Evolutionary conservation across 1,140 invertebrate species (phyloP).

Genomic region (Caenorhabditis latens): DNA sequence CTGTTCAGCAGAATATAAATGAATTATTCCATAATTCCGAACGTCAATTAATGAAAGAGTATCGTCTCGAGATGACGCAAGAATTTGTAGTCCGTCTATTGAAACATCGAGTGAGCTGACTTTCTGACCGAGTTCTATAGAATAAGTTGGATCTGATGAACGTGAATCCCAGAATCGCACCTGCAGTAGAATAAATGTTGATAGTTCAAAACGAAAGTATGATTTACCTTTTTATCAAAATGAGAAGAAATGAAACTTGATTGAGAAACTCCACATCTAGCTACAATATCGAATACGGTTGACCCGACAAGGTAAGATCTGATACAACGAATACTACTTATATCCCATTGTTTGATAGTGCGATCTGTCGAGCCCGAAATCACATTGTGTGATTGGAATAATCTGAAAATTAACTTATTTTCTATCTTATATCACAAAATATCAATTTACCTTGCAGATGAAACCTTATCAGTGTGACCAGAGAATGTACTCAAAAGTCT

Average conservation of each 20-base stretch:
- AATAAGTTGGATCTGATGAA: neutral
- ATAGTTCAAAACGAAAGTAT: neutral
- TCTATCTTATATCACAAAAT: neutral
- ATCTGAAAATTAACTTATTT: neutral
- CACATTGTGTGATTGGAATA: conserved; percentile 40
- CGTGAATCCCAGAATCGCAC: conserved; percentile 32
- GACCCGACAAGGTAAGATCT: conserved; percentile 26
- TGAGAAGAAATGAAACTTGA: conserved; percentile 29
- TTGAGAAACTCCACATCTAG: conserved; percentile 15
- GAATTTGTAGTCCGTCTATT: conserved; percentile 49
- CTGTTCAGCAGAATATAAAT: conserved; percentile 59
- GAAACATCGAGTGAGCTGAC: conserved; percentile 59
- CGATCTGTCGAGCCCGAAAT: conserved; percentile 12
- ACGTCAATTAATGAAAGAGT: conserved; percentile 64
- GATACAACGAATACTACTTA: conserved; percentile 28
- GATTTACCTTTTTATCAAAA: conserved; percentile 43
- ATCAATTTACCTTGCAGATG: conserved; percentile 15
- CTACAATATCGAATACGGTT: conserved; percentile 6
- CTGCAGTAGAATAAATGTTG: neutral
- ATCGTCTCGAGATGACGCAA: conserved; percentile 64
- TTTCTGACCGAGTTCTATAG: conserved; percentile 57
- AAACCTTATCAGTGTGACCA: conserved; percentile 32
- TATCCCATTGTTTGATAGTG: conserved; percentile 38
- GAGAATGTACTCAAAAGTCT: conserved; percentile 51
- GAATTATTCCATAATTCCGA: conserved; percentile 53